Evolutionary conservation across 2,797 vertebrate species (phyloP).

Genomic region (Leuciscus waleckii): DNA sequence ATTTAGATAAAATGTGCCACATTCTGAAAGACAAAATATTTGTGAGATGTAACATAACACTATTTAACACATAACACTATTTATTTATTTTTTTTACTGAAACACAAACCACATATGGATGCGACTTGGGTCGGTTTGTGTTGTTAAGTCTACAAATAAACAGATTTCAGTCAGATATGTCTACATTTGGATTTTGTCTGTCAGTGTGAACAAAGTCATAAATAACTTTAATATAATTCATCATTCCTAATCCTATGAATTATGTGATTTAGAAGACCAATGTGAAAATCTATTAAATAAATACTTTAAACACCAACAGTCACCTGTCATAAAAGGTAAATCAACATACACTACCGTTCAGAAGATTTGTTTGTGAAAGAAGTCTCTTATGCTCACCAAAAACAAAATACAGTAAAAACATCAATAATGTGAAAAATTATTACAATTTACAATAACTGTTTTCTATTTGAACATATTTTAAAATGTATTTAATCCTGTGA

Average conservation of each 20-base stretch:
- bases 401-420: neutral
- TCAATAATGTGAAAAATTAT: neutral
- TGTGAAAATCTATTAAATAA: neutral
- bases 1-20: neutral
- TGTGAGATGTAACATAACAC: neutral
- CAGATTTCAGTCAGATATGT: neutral
- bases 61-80: neutral
- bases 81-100: neutral
- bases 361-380: neutral
- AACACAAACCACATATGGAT: neutral
- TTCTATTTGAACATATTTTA: neutral
- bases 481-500: neutral
- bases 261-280: neutral
- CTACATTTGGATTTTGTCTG: neutral
- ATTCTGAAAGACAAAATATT: neutral
- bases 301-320: neutral
- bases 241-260: conserved; percentile 2
- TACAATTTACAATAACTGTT: neutral
- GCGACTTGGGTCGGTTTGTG: neutral
- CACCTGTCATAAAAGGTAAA: neutral
- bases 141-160: neutral
- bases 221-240: neutral
- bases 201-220: neutral
- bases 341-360: neutral
- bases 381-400: neutral